Conservation (phyloP, 2,113 vertebrate species). For the Calidris pugnax region DNA sequence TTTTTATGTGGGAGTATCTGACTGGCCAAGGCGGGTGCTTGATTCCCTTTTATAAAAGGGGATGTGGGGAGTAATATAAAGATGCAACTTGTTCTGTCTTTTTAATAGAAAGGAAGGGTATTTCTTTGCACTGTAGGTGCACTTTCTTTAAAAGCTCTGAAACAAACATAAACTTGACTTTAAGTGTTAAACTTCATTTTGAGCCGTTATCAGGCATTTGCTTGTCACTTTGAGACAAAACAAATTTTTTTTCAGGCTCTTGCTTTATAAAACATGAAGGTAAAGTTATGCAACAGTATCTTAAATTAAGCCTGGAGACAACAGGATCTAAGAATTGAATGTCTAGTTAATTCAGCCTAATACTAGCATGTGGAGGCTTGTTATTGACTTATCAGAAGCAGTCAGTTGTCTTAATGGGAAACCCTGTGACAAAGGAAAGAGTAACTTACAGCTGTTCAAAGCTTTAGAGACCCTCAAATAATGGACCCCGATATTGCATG, state of each 20-base stretch:
- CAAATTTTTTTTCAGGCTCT: not conserved
- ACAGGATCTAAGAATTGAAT: not conserved
- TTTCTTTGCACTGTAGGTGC: not conserved
- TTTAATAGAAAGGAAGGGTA: not conserved
- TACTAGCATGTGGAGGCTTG: not conserved
- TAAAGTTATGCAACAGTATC: not conserved
- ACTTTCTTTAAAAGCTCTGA: not conserved
- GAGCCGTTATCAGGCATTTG: not conserved
- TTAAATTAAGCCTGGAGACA: not conserved
- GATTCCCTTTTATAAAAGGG: not conserved
- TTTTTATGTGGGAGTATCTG: not conserved
- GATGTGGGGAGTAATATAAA: not conserved
- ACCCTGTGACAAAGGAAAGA: not conserved
- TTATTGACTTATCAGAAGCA: not conserved
- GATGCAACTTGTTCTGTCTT: not conserved
- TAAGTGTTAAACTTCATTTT: not conserved
- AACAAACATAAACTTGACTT: not conserved
- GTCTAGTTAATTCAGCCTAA: not conserved
- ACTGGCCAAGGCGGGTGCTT: not conserved
- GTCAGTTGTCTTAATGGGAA: not conserved
- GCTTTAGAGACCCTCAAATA: not conserved
- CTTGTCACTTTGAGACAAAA: not conserved
- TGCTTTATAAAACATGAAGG: not conserved
- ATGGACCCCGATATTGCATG: not conserved
- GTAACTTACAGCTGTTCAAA: not conserved